These are phyloP conservation scores for Crenichthys baileyi DNA, from an alignment of 2,797 vertebrate species.

Conservation along the genomic window DNA sequence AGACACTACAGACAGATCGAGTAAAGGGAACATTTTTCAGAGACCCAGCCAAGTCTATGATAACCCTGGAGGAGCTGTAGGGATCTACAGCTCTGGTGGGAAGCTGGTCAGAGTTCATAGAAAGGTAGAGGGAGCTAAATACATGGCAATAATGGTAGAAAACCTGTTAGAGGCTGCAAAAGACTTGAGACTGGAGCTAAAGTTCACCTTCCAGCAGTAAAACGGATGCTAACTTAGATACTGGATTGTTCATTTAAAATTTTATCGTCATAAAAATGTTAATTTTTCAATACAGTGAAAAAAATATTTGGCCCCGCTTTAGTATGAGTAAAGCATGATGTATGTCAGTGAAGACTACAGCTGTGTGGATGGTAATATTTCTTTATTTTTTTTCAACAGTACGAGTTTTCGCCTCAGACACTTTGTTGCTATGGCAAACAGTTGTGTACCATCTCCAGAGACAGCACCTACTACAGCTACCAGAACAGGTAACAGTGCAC, in stretches of 20 bases:
- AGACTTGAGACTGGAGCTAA: not conserved
- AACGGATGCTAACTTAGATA: not conserved
- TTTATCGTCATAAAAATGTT: not conserved
- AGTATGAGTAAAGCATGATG: not conserved
- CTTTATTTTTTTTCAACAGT: conserved; percentile 83
- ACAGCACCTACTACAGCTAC: conserved; percentile 99
- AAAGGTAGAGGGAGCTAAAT: not conserved
- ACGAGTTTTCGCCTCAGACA: conserved; percentile 98
- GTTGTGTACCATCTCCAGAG: conserved; percentile 96
- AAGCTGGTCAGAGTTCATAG: too few species aligned
- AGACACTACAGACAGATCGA: too few species aligned
- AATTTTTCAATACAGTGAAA: not conserved
- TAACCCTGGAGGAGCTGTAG: too few species aligned
- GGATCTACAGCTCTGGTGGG: too few species aligned
- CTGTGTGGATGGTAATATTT: conserved; percentile 32
- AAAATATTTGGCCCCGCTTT: not conserved
- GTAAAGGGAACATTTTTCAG: too few species aligned
- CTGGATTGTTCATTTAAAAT: not conserved
- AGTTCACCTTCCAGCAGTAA: not conserved
- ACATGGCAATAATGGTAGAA: not conserved
- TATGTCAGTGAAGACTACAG: not conserved
- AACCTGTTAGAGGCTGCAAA: not conserved
- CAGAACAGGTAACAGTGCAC: conserved; percentile 92
- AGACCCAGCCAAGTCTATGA: too few species aligned
- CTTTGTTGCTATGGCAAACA: conserved; percentile 99